Evolutionary conservation across 2,888 invertebrate genomes (phyloP), one percentile per base, ranked within the genome.

Genomic region (Acleris cristana): DNA sequence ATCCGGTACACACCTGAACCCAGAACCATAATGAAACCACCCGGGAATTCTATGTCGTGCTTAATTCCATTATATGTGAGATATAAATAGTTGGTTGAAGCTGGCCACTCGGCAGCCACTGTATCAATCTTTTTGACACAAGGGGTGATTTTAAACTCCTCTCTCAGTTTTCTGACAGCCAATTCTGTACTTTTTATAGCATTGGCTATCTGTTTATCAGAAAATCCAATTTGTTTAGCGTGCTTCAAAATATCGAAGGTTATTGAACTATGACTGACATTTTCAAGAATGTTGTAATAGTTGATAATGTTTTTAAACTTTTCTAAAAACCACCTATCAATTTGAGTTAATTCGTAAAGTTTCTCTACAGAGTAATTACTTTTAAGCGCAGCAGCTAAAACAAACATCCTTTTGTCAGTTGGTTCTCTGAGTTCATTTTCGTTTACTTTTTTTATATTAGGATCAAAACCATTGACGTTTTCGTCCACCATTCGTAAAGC

Each of bases 21-120:
- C 56, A 99, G 95, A 3, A 99, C 99, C 95, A 98, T 97, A 0
- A 94, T 95, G 76, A 95, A 96, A 59, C 95, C 95, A 16, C 96
- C 96, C 0, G 95, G 95, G 76, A 97, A 97, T n/a, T 94, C 92
- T 53, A 99, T 84, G 81, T 99, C 99, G 84, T 98, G 96, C 40
- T 94, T 93, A 1, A 84, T 90, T 0, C 97, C 99, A 83, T 98
- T 99, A 86, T 99, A 99, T 0, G 99, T 99, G 34, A 99, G 85
- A 82, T 99, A 99, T n/a, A 99, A 94, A 83, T 99, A 99, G 88
- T 99, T 99, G 1, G 99, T 99, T 44, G 96, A 95, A 0, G 99
- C 99, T 0, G 99, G 99, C 99, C 99, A 99, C 88, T 99, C 99
- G 0, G 99, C 99, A 49, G 99, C 99, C 5, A 99, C 99, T 0